Percentiles rank a stretch among this genome's conserved stretches.
Conservation (phyloP, 2,888 invertebrate genomes). For the Venusia cambrica region DNA sequence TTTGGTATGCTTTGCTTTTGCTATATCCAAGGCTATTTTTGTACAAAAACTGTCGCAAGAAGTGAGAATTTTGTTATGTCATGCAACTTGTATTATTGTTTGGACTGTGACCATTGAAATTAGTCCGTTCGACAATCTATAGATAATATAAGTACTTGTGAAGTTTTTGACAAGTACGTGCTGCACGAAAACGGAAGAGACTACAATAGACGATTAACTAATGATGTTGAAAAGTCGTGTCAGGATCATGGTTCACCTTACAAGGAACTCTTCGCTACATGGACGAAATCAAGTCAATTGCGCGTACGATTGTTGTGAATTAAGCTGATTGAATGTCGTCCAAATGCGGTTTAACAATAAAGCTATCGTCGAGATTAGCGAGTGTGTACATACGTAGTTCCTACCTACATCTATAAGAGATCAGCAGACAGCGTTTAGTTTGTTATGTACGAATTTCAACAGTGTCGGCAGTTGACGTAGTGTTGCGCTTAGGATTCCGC, state of each 20-base stretch:
- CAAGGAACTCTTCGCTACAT: conserved; percentile 38
- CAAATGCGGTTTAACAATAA: conserved; percentile 38
- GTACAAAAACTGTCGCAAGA: conserved; percentile 8
- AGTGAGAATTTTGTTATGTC: conserved; percentile 31
- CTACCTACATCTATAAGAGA: conserved; percentile 1
- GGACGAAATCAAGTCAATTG: conserved; percentile 51
- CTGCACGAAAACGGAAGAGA: conserved; percentile 32
- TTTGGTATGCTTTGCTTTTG: not conserved
- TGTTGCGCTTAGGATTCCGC: conserved; percentile 36
- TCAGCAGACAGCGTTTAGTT: no score
- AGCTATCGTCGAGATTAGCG: conserved; percentile 27
- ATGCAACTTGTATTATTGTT: conserved; percentile 29
- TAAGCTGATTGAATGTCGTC: conserved; percentile 49
- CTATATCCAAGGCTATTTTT: not conserved
- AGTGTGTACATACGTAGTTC: conserved; percentile 2
- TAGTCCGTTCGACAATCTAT: conserved; percentile 30
- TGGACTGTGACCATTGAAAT: conserved; percentile 32
- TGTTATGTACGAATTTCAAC: conserved; percentile 15
- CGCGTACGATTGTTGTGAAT: conserved; percentile 47
- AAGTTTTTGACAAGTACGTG: conserved; percentile 38
- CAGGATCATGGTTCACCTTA: conserved; percentile 48
- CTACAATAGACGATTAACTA: conserved; percentile 33
- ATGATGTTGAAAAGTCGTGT: conserved; percentile 28
- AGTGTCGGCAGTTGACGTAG: conserved; percentile 27
- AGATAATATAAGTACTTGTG: conserved; percentile 28